Percentiles rank a stretch among this genome's conserved stretches.
Conservation (phyloP, 2,888 invertebrate species). For the Cerceris rybyensis region DNA sequence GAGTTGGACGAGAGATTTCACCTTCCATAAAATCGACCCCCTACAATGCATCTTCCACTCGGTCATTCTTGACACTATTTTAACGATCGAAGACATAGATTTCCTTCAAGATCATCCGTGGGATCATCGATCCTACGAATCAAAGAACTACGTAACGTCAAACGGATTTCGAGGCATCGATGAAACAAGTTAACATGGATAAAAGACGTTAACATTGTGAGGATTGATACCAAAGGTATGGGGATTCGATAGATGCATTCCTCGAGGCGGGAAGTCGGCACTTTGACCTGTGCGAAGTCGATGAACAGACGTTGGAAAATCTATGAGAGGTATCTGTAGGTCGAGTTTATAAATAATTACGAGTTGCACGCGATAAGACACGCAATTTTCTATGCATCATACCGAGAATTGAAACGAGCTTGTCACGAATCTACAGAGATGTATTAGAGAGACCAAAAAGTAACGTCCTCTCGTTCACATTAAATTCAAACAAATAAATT, state of each 20-base stretch:
- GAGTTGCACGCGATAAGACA: slow-evolving; percentile 38
- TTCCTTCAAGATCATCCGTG: background rate
- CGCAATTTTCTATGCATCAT: slow-evolving; percentile 37
- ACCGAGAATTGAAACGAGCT: slow-evolving; percentile 6
- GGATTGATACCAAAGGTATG: slow-evolving; percentile 22
- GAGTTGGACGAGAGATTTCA: slow-evolving; percentile 70
- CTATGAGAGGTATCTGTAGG: slow-evolving; percentile 24
- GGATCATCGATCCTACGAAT: background rate
- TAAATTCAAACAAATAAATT: too few species aligned
- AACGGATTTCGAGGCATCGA: background rate
- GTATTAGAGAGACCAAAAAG: too few species aligned
- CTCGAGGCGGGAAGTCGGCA: slow-evolving; percentile 24
- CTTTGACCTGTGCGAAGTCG: slow-evolving; percentile 12
- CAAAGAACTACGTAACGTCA: background rate
- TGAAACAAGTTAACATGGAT: too few species aligned
- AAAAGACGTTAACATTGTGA: background rate
- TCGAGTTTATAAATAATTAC: slow-evolving; percentile 39
- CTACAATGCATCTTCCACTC: slow-evolving; percentile 16
- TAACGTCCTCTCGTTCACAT: too few species aligned
- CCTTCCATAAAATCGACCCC: slow-evolving; percentile 41
- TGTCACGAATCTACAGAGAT: too few species aligned
- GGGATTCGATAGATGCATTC: slow-evolving; percentile 7
- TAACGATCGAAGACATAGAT: background rate
- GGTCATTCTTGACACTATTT: background rate
- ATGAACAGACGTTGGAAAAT: slow-evolving; percentile 10